Percentiles rank a stretch among this genome's conserved stretches.
phyloP scores from a whole-genome alignment of 1,140 invertebrate species.

The Pseudomyrmex concolor region DNA sequence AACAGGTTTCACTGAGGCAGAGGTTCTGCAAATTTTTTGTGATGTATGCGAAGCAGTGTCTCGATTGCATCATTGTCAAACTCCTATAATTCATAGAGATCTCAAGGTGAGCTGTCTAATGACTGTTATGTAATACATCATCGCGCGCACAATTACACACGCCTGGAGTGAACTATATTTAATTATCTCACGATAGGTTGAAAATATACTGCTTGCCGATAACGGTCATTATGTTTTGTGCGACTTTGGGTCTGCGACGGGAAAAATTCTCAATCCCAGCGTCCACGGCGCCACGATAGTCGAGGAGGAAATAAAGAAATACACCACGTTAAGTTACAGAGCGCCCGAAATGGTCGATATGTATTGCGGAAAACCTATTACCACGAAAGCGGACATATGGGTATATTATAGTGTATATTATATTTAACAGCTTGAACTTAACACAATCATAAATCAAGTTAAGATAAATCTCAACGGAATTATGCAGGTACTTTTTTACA shows the following conservation, averaged over 20 bases:
- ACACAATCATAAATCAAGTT: not conserved
- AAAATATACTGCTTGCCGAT: conserved; percentile 94
- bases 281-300: conserved; percentile 90
- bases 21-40: conserved; percentile 97
- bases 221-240: conserved; percentile 93
- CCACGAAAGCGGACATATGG: conserved; percentile 97
- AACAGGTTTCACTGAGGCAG: conserved; percentile 91
- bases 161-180: not conserved
- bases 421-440: no score
- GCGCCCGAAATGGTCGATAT: conserved; percentile 98
- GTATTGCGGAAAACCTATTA: conserved; percentile 94
- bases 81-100: conserved; percentile 97
- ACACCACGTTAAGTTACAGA: conserved; percentile 97
- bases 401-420: conserved; percentile 81
- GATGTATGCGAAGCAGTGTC: conserved; percentile 97
- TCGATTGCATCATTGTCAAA: conserved; percentile 96
- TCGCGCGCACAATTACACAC: not conserved
- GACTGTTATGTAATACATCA: conserved; percentile 8
- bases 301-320: conserved; percentile 97
- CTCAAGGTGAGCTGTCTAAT: conserved; percentile 90
- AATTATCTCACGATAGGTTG: conserved; percentile 87
- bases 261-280: conserved; percentile 90
- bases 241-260: conserved; percentile 96
- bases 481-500: not conserved
- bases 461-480: not conserved